Percentiles rank a stretch among this genome's conserved stretches.
Evolutionary conservation across 2,888 invertebrate genomes (phyloP).

Genomic region (Phoronis australis): DNA sequence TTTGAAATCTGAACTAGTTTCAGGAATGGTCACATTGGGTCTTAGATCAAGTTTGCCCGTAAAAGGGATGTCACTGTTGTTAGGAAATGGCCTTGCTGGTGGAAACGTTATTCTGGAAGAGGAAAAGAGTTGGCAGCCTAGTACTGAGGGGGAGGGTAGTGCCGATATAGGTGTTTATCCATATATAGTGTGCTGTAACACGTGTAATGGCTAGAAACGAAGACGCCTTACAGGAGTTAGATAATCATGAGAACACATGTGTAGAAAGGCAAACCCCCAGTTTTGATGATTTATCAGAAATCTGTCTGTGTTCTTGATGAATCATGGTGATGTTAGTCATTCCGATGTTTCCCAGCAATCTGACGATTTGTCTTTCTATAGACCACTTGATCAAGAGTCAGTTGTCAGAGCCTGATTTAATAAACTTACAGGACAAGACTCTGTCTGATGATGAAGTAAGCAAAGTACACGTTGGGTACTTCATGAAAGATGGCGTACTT

Average conservation of each 20-base stretch:
- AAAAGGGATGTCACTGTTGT: conserved; percentile 12
- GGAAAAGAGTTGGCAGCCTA: too few relatives aligned
- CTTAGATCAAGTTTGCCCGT: conserved; percentile 10
- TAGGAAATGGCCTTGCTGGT: conserved; percentile 14
- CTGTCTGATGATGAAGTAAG: background rate
- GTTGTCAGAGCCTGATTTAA: background rate
- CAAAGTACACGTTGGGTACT: conserved; percentile 3
- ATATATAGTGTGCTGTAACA: too few relatives aligned
- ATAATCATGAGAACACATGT: too few relatives aligned
- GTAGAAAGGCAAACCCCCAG: too few relatives aligned
- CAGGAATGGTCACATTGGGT: conserved; percentile 13
- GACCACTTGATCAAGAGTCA: background rate
- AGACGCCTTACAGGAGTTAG: too few relatives aligned
- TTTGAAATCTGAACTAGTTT: conserved; percentile 9
- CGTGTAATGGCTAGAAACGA: background rate
- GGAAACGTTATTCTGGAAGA: conserved; percentile 9
- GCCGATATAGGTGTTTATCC: too few relatives aligned
- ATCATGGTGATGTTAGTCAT: too few relatives aligned
- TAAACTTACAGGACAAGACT: background rate
- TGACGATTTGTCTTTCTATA: too few relatives aligned
- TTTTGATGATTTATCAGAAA: too few relatives aligned
- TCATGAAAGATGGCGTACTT: conserved; percentile 7
- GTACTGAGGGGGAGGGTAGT: too few relatives aligned
- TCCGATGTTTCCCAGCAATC: too few relatives aligned
- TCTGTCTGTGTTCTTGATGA: too few relatives aligned